phyloP scores from a whole-genome alignment of 2,113 vertebrate genomes.

The Actinemys pallida region DNA sequence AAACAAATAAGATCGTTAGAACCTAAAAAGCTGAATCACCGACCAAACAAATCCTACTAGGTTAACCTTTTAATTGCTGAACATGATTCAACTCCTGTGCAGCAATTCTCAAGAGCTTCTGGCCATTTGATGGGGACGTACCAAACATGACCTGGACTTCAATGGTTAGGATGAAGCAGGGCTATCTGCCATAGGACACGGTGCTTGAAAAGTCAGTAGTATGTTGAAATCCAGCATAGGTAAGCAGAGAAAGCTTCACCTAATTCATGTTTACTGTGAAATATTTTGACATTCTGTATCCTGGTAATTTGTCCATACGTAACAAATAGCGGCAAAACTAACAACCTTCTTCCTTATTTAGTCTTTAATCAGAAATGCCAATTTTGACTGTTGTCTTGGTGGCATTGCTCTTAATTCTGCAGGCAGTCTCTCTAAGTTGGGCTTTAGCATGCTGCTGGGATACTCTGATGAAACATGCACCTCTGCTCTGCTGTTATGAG shows the following conservation, averaged over 20 bases:
- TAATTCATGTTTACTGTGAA: not conserved
- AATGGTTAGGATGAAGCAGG: not conserved
- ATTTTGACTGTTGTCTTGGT: not conserved
- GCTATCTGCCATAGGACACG: not conserved
- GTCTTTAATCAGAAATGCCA: not conserved
- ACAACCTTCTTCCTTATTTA: not conserved
- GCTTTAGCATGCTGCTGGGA: not conserved
- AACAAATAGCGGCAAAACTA: not conserved
- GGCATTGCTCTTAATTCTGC: not conserved
- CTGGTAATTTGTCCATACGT: not conserved
- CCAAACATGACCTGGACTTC: not conserved
- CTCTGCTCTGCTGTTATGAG: not conserved
- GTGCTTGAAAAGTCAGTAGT: not conserved
- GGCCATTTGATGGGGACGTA: rapidly evolving
- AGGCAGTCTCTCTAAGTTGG: not conserved
- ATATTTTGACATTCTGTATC: not conserved
- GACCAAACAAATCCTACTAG: not conserved
- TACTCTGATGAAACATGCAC: not conserved
- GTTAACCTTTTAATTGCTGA: not conserved
- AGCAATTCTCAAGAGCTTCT: not conserved
- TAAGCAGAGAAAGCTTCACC: not conserved
- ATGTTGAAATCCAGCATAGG: not conserved
- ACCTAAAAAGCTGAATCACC: not conserved
- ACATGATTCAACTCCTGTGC: not conserved
- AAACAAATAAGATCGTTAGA: not conserved